Base-by-base conservation (phyloP, 2,888 invertebrate species). In the Atherix ibis region DNA sequence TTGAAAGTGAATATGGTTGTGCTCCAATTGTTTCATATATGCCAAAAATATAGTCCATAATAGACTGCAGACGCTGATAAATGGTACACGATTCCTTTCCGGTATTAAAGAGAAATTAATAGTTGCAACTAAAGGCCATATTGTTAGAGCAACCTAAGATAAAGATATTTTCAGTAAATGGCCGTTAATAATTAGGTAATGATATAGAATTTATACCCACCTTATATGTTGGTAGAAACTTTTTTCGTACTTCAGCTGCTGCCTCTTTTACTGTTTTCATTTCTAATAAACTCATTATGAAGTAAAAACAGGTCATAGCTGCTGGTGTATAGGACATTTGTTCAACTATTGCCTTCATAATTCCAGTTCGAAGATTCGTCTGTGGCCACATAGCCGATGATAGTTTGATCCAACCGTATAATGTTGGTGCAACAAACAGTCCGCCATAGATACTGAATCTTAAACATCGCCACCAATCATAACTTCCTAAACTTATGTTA, bases 381-480 rank as follows among this genome's bases (percentile, higher is more conserved):
- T 72, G 71, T 15, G 85, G 85, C 77, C 82, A 83, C 56, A 84
- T 64, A 33, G 68, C 65, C 45, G 71, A 73, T n/a, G 82, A 77
- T 32, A 82, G 56, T 52, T 73, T 75, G 30, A 88, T 63, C 85
- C 85, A 85, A 36, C 70, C 69, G 49, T 81, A 84, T 1, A 85
- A 58, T 4, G 81, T 80, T 10, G 85, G 85, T 2, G 84, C 85
- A 14, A 81, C 80, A 56, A 78, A 82, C 31, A 78, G 68, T 6
- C 78, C 73, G n/a, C 84, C 85, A 56, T 79, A 84, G 32, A 83
- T 48, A 48, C 80, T 74, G 60, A 77, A 87, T 40, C 83, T 67
- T 24, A 73, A 58, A 43, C 74, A 72, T 51, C 79, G 70, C 57
- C 62, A 66, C 73, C 74, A 76, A 48, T 78, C 76, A 51, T 70